These are phyloP conservation scores for Ursus arctos DNA, from an alignment of 2,113 vertebrate species.

Conservation along the genomic window DNA sequence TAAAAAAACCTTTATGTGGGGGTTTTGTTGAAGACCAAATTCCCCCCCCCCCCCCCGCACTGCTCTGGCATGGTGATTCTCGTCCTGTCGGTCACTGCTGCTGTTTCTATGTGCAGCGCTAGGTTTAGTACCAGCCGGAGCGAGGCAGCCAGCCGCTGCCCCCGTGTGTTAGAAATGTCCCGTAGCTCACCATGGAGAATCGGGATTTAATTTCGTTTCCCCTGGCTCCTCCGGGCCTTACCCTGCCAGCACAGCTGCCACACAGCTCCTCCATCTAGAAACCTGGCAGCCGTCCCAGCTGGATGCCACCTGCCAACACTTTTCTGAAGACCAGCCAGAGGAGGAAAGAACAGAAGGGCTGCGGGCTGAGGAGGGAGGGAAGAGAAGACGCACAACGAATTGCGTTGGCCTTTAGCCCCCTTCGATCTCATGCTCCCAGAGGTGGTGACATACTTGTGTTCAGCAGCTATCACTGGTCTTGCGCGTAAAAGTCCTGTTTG, in stretches of 20 bases:
- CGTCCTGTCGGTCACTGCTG: neutral
- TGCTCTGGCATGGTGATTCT: neutral
- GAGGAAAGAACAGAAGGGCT: neutral
- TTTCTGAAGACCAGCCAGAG: constrained; percentile 61
- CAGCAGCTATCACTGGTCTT: neutral
- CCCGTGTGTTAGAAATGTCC: constrained; percentile 7
- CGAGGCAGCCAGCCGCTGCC: neutral
- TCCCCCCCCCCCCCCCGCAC: neutral
- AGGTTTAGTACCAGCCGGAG: neutral
- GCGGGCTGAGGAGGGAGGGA: neutral
- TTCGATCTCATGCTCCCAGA: neutral
- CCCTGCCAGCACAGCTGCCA: constrained; percentile 72
- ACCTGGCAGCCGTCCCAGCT: constrained; percentile 66
- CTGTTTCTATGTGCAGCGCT: neutral
- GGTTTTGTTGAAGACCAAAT: neutral
- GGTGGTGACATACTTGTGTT: neutral
- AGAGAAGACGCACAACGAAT: constrained; percentile 32
- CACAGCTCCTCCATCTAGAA: constrained; percentile 41
- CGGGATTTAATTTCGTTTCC: constrained; percentile 56
- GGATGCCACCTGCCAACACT: constrained; percentile 70
- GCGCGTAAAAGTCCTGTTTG: neutral
- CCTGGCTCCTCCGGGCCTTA: neutral
- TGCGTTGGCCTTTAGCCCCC: neutral
- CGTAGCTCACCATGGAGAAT: neutral
- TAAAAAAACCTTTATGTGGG: neutral